Conservation (phyloP, 2,113 vertebrate species). For the Petrocephalus zakoni region DNA sequence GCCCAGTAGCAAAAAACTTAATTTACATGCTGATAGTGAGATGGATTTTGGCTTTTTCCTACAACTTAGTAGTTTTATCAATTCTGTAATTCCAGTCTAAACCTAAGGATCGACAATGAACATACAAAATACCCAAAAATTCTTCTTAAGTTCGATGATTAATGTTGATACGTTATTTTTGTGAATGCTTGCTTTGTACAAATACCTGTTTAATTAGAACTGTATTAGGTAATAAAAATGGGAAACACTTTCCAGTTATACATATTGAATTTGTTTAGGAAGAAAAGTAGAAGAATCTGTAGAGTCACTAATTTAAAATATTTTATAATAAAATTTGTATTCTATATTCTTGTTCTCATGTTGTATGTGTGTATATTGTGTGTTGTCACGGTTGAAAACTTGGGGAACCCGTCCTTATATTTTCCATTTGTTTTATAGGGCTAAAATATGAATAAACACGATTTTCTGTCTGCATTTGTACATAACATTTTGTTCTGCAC, state of each 20-base stretch:
- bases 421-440: not conserved
- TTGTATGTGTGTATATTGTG: not conserved
- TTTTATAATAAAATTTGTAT: not conserved
- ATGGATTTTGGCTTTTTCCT: not conserved
- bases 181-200: not conserved
- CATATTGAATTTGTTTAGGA: too few species aligned
- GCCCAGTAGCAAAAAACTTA: not conserved
- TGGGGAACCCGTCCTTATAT: not conserved
- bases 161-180: not conserved
- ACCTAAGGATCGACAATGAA: not conserved
- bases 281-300: too few species aligned
- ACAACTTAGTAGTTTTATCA: not conserved
- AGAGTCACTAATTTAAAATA: not conserved
- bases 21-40: not conserved
- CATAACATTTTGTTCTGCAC: not conserved
- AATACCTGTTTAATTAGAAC: not conserved
- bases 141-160: not conserved
- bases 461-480: not conserved
- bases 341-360: not conserved
- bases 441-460: not conserved
- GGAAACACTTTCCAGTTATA: not conserved
- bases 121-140: not conserved
- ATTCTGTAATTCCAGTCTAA: not conserved
- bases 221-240: not conserved
- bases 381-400: not conserved